phyloP scores from a whole-genome alignment of 2,888 invertebrate species.

The Andrena trimmerana region DNA sequence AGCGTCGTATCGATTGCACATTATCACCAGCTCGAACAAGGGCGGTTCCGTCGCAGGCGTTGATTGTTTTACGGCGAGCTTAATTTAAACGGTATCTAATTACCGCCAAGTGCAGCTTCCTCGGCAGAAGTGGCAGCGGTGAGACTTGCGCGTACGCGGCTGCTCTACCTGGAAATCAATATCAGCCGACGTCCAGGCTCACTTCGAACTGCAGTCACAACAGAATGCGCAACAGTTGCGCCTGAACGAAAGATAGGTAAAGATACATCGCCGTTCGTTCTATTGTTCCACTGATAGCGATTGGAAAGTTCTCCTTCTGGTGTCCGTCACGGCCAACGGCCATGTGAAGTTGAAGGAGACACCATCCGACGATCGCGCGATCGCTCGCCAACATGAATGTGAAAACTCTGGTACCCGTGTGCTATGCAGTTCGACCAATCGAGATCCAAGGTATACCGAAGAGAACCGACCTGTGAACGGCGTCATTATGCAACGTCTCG shows the following conservation, averaged over 20 bases:
- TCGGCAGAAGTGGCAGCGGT: conserved; percentile 29
- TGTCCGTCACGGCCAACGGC: not conserved
- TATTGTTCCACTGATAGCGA: conserved; percentile 29
- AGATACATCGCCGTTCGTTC: conserved; percentile 23
- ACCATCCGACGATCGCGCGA: not conserved
- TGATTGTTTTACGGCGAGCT: conserved; percentile 28
- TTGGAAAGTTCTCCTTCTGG: conserved; percentile 16
- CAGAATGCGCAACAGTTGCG: conserved; percentile 81
- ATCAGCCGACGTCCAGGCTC: conserved; percentile 74
- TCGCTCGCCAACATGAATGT: conserved; percentile 9
- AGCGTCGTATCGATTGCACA: conserved; percentile 10
- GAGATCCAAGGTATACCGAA: not conserved
- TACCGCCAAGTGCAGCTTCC: conserved; percentile 56
- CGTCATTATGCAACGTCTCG: not conserved
- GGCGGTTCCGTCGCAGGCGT: conserved; percentile 11
- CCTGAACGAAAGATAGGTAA: conserved; percentile 50
- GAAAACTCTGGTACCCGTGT: not conserved
- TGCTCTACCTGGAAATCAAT: conserved; percentile 77
- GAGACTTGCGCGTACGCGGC: conserved; percentile 77
- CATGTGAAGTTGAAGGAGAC: conserved; percentile 16
- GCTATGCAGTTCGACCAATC: not conserved
- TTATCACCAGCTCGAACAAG: conserved; percentile 1
- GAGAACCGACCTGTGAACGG: conserved; percentile 20
- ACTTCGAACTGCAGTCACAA: conserved; percentile 68
- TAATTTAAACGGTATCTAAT: conserved; percentile 62